Percentiles rank a stretch among this genome's conserved stretches.
These are phyloP conservation scores for Mimas tiliae DNA, from an alignment of 2,888 invertebrate species.

Conservation along the genomic window DNA sequence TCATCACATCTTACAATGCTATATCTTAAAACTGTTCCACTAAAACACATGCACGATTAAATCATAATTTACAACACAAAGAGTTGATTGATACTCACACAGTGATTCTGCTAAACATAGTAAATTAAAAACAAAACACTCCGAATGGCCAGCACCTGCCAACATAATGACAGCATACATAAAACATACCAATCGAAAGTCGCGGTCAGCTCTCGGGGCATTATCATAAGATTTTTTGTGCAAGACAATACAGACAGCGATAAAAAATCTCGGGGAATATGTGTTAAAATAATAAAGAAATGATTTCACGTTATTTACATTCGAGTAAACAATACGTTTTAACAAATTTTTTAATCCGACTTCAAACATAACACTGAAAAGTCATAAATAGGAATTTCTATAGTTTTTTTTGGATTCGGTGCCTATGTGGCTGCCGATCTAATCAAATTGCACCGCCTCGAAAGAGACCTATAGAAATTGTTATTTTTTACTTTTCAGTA, in stretches of 20 bases:
- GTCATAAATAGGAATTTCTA: too few relatives aligned
- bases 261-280: background rate
- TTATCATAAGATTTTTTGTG: slow-evolving; percentile 10
- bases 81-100: slow-evolving; percentile 14
- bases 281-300: background rate
- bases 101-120: slow-evolving; percentile 6
- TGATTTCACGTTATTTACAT: background rate
- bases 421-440: too few relatives aligned
- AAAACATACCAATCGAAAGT: background rate
- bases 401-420: too few relatives aligned
- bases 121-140: background rate
- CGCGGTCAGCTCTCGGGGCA: background rate
- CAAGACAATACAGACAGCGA: background rate
- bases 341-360: too few relatives aligned
- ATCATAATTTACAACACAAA: background rate
- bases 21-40: too few relatives aligned
- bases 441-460: too few relatives aligned
- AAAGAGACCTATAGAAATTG: too few relatives aligned
- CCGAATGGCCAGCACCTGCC: background rate
- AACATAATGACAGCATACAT: background rate
- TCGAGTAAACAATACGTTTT: too few relatives aligned
- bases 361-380: too few relatives aligned
- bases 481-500: too few relatives aligned
- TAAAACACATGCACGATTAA: background rate
- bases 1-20: too few relatives aligned